Conservation (phyloP, 2,888 invertebrate species). For the Eupithecia dodoneata region DNA sequence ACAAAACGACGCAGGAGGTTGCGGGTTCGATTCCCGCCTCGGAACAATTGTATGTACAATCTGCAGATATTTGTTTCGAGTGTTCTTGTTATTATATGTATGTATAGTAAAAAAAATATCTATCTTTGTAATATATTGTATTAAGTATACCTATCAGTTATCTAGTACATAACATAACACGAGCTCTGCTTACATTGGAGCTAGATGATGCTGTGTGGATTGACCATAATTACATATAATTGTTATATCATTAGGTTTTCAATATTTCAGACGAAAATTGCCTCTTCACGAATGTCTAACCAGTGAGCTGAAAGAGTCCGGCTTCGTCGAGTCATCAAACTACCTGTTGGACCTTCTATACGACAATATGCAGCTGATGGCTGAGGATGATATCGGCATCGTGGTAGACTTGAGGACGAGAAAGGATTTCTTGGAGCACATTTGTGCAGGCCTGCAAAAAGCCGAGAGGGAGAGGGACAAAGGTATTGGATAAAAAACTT, state of each 20-base stretch:
- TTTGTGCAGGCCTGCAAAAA: constrained; percentile 60
- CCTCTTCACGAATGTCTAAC: constrained; percentile 83
- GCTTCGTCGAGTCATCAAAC: constrained; percentile 74
- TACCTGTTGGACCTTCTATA: constrained; percentile 83
- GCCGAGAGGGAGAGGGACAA: constrained; percentile 70
- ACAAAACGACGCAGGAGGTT: too few relatives aligned
- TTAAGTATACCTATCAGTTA: too few relatives aligned
- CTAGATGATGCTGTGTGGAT: too few relatives aligned
- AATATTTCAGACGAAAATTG: constrained; percentile 70
- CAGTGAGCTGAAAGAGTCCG: constrained; percentile 80
- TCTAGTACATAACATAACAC: too few relatives aligned
- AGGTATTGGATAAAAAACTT: constrained; percentile 51
- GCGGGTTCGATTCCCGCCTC: too few relatives aligned
- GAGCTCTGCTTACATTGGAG: too few relatives aligned
- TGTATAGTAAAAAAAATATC: too few relatives aligned
- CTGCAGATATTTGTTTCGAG: too few relatives aligned
- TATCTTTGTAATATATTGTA: too few relatives aligned
- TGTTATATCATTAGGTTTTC: not conserved
- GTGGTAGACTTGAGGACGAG: constrained; percentile 71
- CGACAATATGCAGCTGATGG: constrained; percentile 79
- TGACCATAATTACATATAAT: not conserved
- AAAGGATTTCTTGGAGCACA: constrained; percentile 66
- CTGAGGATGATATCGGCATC: constrained; percentile 80
- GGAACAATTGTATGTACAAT: too few relatives aligned
- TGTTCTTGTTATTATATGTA: too few relatives aligned